Evolutionary conservation across 2,797 vertebrate species (phyloP), one percentile per base, ranked within the genome.

Genomic region (Staurois parvus): DNA sequence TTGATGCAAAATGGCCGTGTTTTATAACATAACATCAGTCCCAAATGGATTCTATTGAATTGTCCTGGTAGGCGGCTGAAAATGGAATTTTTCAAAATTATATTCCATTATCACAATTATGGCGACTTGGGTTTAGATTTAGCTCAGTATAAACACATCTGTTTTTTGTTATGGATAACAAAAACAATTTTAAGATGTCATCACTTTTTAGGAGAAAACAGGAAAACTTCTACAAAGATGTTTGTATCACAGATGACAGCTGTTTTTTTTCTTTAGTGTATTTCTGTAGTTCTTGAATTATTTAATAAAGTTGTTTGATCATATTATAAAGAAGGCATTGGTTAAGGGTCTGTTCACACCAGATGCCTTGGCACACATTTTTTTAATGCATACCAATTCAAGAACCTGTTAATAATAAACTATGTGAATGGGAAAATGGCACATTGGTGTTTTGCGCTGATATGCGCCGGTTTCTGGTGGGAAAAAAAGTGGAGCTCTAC

Each of bases 71-170:
- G 73, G 34, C 69, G 74, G 74, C 48, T 78, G 59, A 82, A 73
- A 67, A 52, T 30, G 17, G 40, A 74, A 19, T 79, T 79, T 78
- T 68, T 79, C 56, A 76, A 69, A 87, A 87, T 64, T 56, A 64
- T 83, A 59, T 83, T 83, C 77, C 68, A 87, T 87, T 79, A 82
- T 75, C 52, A 52, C 45, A 87, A 81, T 86, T 82, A 86, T 62
- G 34, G 37, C 82, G 73, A 28, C 52, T 56, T 40, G 67, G 72
- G 83, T 73, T 74, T 68, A 67, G 66, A 86, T 83, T 82, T 73
- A 37, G 37, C 79, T 64, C 19, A 34, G 73, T 67, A 66, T 72
- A 72, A 83, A 83, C 66, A 83, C 74, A 86, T 86, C 85, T 83
- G 79, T 66, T 77, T 72, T 77, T 86, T 81, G 34, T 70, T 76